A percentile compares a stretch with the other conserved stretches of the same genome.
phyloP scores from a whole-genome alignment of 2,797 vertebrate genomes.

The Periparus ater region DNA sequence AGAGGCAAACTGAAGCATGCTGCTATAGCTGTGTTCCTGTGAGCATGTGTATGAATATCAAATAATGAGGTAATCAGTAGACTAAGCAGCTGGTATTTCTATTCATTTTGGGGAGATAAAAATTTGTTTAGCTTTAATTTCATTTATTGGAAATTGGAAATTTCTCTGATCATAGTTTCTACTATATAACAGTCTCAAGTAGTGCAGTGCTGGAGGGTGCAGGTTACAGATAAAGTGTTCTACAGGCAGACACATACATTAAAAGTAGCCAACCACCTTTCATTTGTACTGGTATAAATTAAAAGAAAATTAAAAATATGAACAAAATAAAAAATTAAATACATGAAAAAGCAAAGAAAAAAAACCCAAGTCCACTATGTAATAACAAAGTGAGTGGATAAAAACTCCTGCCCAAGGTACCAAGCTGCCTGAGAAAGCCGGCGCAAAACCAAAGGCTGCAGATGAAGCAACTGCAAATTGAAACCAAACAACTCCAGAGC shows the following conservation, averaged over 20 bases:
- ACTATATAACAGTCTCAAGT: background rate
- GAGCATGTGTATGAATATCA: background rate
- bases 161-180: background rate
- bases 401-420: background rate
- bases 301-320: no score
- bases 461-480: background rate
- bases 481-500: background rate
- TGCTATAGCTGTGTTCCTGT: background rate
- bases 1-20: background rate
- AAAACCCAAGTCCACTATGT: rapidly evolving
- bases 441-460: background rate
- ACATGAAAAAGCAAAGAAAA: background rate
- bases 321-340: no score
- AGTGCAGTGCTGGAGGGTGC: background rate
- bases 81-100: background rate
- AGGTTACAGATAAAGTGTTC: background rate
- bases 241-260: background rate
- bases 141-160: background rate
- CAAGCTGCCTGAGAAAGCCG: background rate
- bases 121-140: background rate
- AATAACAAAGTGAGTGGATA: background rate
- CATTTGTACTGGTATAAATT: background rate
- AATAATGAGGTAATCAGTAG: background rate
- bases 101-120: background rate
- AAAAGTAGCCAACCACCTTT: background rate